Conservation (phyloP, 2,797 vertebrate species). For the Taeniopygia guttata region DNA sequence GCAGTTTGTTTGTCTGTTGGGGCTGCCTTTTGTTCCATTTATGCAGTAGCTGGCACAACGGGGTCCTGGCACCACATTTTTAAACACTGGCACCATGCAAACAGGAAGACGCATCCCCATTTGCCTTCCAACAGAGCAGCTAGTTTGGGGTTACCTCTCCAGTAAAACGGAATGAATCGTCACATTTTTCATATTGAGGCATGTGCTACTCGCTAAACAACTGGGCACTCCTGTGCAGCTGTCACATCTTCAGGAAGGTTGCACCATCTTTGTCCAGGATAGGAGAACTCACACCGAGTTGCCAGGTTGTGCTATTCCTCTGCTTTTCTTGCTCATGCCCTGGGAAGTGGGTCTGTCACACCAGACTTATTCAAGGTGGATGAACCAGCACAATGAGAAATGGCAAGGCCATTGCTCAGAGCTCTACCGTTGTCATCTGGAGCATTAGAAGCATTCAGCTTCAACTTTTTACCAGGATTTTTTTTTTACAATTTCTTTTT, state of each 20-base stretch:
- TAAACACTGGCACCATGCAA: not conserved
- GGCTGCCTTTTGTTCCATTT: not conserved
- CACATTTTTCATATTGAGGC: accelerated
- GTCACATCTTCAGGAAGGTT: not conserved
- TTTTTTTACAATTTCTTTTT: not conserved
- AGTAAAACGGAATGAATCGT: not conserved
- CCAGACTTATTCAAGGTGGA: not conserved
- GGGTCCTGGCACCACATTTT: not conserved
- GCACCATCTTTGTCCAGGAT: not conserved
- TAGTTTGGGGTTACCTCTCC: not conserved
- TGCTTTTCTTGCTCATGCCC: not conserved
- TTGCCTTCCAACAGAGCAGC: not conserved
- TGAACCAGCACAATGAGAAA: not conserved
- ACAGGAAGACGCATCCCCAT: not conserved
- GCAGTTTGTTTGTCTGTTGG: not conserved
- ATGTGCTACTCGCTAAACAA: not conserved
- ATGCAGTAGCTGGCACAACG: not conserved
- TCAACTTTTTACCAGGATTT: not conserved
- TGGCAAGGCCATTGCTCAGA: not conserved
- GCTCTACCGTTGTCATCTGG: not conserved
- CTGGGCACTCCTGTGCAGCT: not conserved
- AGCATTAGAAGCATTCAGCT: not conserved
- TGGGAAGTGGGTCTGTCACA: not conserved
- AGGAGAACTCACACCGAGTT: not conserved
- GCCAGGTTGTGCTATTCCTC: not conserved